A percentile compares a stretch with the other conserved stretches of the same genome.
phyloP scores from a whole-genome alignment of 2,888 invertebrate species.

The Eupithecia abbreviata region DNA sequence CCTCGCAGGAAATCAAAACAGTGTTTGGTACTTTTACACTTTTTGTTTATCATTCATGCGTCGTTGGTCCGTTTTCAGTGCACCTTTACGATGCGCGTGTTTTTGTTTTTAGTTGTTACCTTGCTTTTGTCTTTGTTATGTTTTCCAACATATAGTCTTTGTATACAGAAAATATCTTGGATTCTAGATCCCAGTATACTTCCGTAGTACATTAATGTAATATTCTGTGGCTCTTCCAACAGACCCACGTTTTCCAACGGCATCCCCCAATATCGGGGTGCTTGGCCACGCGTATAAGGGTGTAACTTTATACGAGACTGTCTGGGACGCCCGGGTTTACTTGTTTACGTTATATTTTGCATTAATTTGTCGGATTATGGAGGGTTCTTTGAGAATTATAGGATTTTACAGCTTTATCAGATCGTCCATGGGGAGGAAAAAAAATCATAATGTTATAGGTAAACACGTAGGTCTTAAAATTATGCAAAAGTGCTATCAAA shows the following conservation, averaged over 20 bases:
- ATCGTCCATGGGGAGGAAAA: background rate
- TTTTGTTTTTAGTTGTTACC: background rate
- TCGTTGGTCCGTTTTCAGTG: background rate
- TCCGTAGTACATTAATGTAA: background rate
- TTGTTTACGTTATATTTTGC: slow-evolving; percentile 2
- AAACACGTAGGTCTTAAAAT: background rate
- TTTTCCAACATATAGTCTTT: background rate
- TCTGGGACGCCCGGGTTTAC: slow-evolving; percentile 8
- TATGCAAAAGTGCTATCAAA: background rate
- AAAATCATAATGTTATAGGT: background rate
- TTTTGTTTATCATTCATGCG: background rate
- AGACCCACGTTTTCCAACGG: slow-evolving; percentile 37
- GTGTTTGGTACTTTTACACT: background rate
- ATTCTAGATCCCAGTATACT: background rate
- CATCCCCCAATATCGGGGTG: slow-evolving; percentile 35
- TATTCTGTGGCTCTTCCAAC: slow-evolving; percentile 20
- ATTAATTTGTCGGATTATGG: background rate
- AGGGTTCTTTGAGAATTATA: background rate
- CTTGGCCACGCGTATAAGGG: slow-evolving; percentile 43
- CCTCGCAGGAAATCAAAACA: background rate
- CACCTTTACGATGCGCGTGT: background rate
- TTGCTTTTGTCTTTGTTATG: background rate
- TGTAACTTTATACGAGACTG: slow-evolving; percentile 42
- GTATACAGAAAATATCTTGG: background rate
- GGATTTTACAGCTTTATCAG: background rate